A percentile compares a stretch with the other conserved stretches of the same genome.
Evolutionary conservation across 2,888 invertebrate species (phyloP).

Genomic region (Taphrorychus bicolor): DNA sequence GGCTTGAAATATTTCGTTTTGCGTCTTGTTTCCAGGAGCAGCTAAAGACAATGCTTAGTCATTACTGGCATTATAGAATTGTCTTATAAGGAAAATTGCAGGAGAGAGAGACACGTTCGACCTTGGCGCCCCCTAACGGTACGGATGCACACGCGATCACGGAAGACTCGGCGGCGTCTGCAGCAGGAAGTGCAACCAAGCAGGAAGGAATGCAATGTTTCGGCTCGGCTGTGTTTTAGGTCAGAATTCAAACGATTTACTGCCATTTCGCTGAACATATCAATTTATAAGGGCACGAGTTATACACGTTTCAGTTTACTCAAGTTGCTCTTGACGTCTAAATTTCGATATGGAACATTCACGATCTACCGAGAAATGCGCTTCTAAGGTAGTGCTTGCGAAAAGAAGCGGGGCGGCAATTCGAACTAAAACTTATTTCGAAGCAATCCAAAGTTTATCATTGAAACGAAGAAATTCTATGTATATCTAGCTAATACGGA

Average conservation of each 20-base stretch:
- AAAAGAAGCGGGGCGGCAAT: no score
- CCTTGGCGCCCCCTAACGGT: slow-evolving; percentile 43
- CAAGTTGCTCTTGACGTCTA: no score
- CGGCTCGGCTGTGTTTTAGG: slow-evolving; percentile 15
- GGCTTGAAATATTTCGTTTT: not conserved
- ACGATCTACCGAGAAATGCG: not conserved
- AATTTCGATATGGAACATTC: no score
- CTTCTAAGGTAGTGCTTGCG: no score
- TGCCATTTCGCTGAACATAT: slow-evolving; percentile 7
- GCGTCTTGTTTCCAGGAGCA: not conserved
- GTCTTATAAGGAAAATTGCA: no score
- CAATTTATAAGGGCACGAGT: slow-evolving; percentile 11
- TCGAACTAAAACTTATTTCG: not conserved
- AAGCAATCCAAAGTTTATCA: not conserved
- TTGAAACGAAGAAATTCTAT: not conserved
- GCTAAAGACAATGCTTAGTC: not conserved
- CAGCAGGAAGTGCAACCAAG: slow-evolving; percentile 20
- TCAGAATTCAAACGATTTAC: slow-evolving; percentile 22
- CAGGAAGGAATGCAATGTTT: slow-evolving; percentile 29
- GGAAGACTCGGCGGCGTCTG: slow-evolving; percentile 27
- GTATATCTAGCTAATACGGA: not conserved
- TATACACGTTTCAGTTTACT: not conserved
- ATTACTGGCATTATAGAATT: not conserved
- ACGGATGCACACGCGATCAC: slow-evolving; percentile 29
- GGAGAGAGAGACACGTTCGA: slow-evolving; percentile 24